These are phyloP conservation scores for Acrobasis consociella DNA, from an alignment of 2,888 invertebrate species.

Conservation along the genomic window DNA sequence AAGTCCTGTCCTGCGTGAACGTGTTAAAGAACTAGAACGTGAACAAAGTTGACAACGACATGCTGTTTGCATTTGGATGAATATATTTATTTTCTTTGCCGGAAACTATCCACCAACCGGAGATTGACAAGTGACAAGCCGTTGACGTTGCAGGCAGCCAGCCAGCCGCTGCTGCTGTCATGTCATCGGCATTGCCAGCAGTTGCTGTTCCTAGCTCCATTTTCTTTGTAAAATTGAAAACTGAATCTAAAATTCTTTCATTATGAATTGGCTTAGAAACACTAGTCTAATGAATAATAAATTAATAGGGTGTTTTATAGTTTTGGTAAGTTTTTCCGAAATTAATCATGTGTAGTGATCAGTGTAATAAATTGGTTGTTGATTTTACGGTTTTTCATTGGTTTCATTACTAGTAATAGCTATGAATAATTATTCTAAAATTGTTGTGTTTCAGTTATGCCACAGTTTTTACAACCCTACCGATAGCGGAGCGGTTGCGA, in stretches of 20 bases:
- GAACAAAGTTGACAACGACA: too few relatives aligned
- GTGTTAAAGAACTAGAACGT: too few relatives aligned
- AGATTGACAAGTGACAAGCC: conserved; percentile 29
- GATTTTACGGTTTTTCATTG: conserved; percentile 54
- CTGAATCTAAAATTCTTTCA: conserved; percentile 32
- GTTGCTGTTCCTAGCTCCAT: conserved; percentile 35
- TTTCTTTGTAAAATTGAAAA: conserved; percentile 37
- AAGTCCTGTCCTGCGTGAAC: too few relatives aligned
- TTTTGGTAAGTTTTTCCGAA: conserved; percentile 62
- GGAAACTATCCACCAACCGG: conserved; percentile 24
- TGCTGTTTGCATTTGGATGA: neutral
- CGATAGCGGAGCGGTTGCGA: conserved; percentile 91
- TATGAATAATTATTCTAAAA: conserved; percentile 43
- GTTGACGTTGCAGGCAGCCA: neutral
- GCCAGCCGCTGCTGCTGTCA: conserved; percentile 29
- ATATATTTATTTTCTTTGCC: neutral
- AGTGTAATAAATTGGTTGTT: conserved; percentile 47
- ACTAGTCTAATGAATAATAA: conserved; percentile 54
- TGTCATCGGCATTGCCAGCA: conserved; percentile 30
- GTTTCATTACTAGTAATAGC: conserved; percentile 63
- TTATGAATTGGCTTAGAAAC: conserved; percentile 53
- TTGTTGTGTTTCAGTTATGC: conserved; percentile 76
- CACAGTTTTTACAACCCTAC: conserved; percentile 88
- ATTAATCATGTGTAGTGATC: neutral
- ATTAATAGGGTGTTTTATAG: conserved; percentile 52